phyloP scores from a whole-genome alignment of 2,888 invertebrate genomes.

The Plusia festucae region DNA sequence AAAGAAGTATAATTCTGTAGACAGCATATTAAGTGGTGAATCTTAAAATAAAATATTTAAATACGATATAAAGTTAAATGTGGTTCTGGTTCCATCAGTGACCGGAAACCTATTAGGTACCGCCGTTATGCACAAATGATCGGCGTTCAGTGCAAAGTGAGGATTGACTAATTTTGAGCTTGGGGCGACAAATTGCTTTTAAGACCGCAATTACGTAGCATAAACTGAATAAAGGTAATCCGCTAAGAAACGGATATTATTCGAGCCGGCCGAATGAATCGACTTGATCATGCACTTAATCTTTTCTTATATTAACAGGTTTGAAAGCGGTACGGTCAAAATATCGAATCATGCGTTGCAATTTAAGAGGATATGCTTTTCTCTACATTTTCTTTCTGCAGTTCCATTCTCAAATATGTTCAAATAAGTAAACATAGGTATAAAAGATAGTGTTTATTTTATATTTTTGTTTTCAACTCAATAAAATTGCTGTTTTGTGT shows the following conservation, averaged over 20 bases:
- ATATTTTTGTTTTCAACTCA: not conserved
- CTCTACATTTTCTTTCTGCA: not conserved
- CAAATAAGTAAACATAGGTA: not conserved
- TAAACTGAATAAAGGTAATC: not conserved
- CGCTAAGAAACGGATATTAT: not conserved
- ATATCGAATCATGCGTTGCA: not conserved
- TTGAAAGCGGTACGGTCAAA: too few relatives aligned
- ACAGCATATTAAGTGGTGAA: not conserved
- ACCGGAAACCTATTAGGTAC: slow-evolving; percentile 7
- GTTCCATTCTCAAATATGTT: not conserved
- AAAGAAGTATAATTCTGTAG: not conserved
- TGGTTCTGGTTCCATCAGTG: not conserved
- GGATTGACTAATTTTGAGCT: not conserved
- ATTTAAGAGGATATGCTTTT: not conserved
- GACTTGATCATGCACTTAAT: not conserved
- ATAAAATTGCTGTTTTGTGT: not conserved
- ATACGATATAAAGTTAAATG: not conserved
- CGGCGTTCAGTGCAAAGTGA: not conserved
- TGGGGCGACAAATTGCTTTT: not conserved
- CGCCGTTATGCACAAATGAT: not conserved
- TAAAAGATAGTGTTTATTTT: not conserved
- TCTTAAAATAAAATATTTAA: slow-evolving; percentile 6
- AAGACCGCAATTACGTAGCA: not conserved
- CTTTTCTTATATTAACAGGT: not conserved
- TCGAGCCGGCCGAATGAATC: not conserved